A percentile compares a stretch with the other conserved stretches of the same genome.
Evolutionary conservation across 2,113 vertebrate species (phyloP).

Genomic region (Beaufortia kweichowensis): DNA sequence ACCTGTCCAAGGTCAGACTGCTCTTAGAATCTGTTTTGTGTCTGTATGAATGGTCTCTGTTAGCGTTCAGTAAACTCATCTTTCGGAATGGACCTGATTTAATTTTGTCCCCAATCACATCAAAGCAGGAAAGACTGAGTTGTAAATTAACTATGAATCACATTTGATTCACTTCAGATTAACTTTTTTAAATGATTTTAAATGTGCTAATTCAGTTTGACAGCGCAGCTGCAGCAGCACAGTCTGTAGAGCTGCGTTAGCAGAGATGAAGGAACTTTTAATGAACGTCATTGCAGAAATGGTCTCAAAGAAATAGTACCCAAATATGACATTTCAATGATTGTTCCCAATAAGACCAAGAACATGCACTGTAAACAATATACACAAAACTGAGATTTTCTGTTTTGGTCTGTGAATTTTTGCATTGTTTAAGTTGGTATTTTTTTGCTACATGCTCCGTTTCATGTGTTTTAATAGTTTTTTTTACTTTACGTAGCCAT

Average conservation of each 20-base stretch:
- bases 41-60: slow-evolving; percentile 1
- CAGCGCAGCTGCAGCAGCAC: slow-evolving; percentile 4
- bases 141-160: slow-evolving; percentile 2
- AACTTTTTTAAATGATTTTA: slow-evolving; percentile 45
- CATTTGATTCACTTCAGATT: slow-evolving; percentile 10
- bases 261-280: neutral
- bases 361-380: no score
- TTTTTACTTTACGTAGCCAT: slow-evolving; percentile 64
- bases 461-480: no score
- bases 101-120: slow-evolving; percentile 33
- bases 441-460: neutral
- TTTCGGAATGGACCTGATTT: slow-evolving; percentile 16
- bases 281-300: neutral
- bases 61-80: neutral
- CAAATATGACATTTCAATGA: no score
- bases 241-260: neutral
- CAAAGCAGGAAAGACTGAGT: neutral
- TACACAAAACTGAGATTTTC: no score
- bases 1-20: slow-evolving; percentile 47
- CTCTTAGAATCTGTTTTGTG: neutral
- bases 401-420: neutral
- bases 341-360: no score
- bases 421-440: neutral
- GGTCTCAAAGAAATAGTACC: no score
- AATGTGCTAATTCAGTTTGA: slow-evolving; percentile 32